These are phyloP conservation scores for Polia nebulosa DNA, from an alignment of 2,888 invertebrate genomes.

Conservation along the genomic window DNA sequence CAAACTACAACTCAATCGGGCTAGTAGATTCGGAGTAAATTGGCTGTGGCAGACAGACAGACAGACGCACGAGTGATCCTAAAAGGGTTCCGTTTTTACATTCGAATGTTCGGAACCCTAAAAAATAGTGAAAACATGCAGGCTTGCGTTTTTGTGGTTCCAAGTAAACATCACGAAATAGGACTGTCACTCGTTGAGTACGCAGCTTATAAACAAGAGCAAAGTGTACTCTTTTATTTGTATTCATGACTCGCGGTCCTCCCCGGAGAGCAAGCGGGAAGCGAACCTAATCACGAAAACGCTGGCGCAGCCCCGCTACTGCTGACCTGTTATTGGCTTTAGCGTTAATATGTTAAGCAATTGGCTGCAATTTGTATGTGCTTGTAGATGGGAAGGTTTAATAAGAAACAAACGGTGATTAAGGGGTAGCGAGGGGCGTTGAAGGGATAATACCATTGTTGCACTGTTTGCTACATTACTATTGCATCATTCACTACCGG, in stretches of 20 bases:
- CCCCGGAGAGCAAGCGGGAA: conserved; percentile 59
- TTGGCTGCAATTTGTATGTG: conserved; percentile 33
- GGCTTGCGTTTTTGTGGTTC: too few species aligned
- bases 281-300: conserved; percentile 61
- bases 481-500: too few species aligned
- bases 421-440: too few species aligned
- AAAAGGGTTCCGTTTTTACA: too few species aligned
- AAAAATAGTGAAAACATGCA: too few species aligned
- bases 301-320: conserved; percentile 55
- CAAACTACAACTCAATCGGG: too few species aligned
- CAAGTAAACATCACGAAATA: neutral
- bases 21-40: too few species aligned
- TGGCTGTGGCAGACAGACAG: too few species aligned
- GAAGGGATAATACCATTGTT: too few species aligned
- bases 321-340: conserved; percentile 44
- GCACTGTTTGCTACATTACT: neutral
- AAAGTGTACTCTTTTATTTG: conserved; percentile 62
- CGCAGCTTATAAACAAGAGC: conserved; percentile 42
- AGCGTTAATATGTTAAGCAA: conserved; percentile 58
- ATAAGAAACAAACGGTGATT: conserved; percentile 11
- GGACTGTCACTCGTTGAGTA: conserved; percentile 21
- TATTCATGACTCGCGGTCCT: conserved; percentile 61
- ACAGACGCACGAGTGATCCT: too few species aligned
- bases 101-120: too few species aligned
- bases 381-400: conserved; percentile 11